Conservation (phyloP, 2,797 vertebrate species). For the Periparus ater region DNA sequence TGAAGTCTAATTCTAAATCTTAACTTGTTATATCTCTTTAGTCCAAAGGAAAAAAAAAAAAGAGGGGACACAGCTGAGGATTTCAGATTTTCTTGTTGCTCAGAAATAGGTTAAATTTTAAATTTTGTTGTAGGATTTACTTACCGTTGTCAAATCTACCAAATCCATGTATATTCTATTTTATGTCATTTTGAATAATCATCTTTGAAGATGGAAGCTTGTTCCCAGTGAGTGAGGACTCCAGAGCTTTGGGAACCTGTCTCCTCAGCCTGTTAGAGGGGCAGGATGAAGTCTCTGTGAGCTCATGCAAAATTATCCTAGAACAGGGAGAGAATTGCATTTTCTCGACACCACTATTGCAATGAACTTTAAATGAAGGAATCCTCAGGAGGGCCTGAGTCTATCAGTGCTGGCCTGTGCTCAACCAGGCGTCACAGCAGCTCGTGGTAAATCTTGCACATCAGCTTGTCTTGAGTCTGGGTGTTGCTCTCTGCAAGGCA, state of each 20-base stretch:
- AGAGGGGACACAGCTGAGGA: background rate
- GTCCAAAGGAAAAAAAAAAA: background rate
- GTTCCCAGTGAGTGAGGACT: background rate
- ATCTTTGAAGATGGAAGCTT: background rate
- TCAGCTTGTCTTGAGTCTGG: background rate
- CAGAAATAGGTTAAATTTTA: background rate
- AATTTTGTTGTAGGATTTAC: background rate
- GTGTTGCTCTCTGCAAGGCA: background rate
- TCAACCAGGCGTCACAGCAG: background rate
- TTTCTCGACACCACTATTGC: background rate
- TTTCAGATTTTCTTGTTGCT: background rate
- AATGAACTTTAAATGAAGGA: background rate
- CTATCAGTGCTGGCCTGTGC: background rate
- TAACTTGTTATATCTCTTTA: background rate
- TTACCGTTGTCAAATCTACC: background rate
- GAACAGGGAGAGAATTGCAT: background rate
- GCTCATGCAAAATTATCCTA: background rate
- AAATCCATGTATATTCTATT: background rate
- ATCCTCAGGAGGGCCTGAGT: background rate
- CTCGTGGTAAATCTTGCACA: rapidly evolving
- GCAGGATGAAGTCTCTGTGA: background rate
- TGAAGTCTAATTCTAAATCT: background rate
- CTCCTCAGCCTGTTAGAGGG: background rate
- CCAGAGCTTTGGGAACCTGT: background rate
- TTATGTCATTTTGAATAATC: background rate